A percentile compares a stretch with the other conserved stretches of the same genome.
These are phyloP conservation scores for Oryzias dopingdopingensis DNA, from an alignment of 2,797 vertebrate genomes.

Conservation along the genomic window DNA sequence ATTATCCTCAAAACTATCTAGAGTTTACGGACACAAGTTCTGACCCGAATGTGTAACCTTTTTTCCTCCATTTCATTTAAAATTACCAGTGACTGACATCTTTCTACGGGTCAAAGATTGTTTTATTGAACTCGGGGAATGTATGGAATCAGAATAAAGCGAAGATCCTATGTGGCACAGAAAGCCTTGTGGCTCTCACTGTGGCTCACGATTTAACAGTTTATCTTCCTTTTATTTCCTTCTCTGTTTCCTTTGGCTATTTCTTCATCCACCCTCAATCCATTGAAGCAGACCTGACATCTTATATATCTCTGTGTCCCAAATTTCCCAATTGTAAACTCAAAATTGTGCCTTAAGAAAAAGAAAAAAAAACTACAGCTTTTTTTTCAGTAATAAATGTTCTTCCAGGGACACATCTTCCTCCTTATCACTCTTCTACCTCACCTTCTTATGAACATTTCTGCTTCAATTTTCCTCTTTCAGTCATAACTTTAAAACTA, in stretches of 20 bases:
- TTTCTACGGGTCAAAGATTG: slow-evolving; percentile 2
- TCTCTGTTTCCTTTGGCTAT: slow-evolving; percentile 23
- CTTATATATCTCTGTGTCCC: slow-evolving; percentile 48
- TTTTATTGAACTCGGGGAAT: slow-evolving; percentile 10
- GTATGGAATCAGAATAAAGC: background rate
- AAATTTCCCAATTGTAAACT: slow-evolving; percentile 46
- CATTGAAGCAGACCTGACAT: slow-evolving; percentile 32
- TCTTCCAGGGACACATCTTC: slow-evolving; percentile 13
- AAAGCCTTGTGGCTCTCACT: slow-evolving; percentile 8
- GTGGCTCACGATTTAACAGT: slow-evolving; percentile 14
- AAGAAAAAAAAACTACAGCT: slow-evolving; percentile 23
- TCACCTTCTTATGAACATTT: background rate
- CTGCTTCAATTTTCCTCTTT: slow-evolving; percentile 4
- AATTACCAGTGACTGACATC: slow-evolving; percentile 3
- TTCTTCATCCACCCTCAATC: slow-evolving; percentile 24
- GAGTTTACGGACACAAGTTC: slow-evolving; percentile 2
- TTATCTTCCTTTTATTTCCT: slow-evolving; percentile 30
- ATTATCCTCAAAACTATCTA: background rate
- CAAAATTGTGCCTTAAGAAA: slow-evolving; percentile 41
- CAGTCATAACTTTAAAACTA: background rate
- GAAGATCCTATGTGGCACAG: background rate
- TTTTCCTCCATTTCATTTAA: background rate
- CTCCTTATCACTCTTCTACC: background rate
- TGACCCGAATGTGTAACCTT: background rate
- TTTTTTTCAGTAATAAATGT: slow-evolving; percentile 56